Percentiles rank a stretch among this genome's conserved stretches.
These are phyloP conservation scores for Heteronetta atricapilla DNA, from an alignment of 2,113 vertebrate genomes.

Conservation along the genomic window DNA sequence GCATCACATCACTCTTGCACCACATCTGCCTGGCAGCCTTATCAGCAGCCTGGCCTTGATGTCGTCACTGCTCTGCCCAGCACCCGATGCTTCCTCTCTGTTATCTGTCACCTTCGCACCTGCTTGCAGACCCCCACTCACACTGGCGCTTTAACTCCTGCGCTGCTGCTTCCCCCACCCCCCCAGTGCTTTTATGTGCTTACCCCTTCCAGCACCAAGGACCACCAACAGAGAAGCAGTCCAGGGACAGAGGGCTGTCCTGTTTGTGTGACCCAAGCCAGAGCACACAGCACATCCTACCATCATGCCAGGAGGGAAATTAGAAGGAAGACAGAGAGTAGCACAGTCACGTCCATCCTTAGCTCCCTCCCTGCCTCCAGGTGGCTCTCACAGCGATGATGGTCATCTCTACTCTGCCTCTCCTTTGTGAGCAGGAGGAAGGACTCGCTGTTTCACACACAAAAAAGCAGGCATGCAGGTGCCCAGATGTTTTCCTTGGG, in stretches of 20 bases:
- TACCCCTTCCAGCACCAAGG: fast-evolving
- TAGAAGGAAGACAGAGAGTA: background rate
- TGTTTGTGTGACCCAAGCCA: background rate
- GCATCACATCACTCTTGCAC: background rate
- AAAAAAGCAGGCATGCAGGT: background rate
- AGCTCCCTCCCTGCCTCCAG: background rate
- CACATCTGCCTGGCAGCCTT: background rate
- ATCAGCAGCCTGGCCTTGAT: background rate
- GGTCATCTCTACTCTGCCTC: background rate
- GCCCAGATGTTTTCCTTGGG: background rate
- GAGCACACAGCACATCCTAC: background rate
- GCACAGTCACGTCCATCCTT: background rate
- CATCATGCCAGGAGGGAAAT: fast-evolving
- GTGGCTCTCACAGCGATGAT: fast-evolving
- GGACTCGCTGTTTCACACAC: background rate
- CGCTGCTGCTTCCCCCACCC: background rate
- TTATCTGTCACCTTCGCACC: background rate
- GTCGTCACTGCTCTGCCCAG: background rate
- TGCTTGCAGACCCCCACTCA: fast-evolving
- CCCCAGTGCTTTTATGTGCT: background rate
- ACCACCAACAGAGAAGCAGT: background rate
- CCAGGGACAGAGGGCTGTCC: fast-evolving
- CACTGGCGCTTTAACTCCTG: background rate
- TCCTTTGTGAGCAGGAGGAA: background rate
- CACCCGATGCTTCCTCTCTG: background rate